Base-by-base conservation (phyloP, 2,888 invertebrate genomes). In the Plebejus argus region DNA sequence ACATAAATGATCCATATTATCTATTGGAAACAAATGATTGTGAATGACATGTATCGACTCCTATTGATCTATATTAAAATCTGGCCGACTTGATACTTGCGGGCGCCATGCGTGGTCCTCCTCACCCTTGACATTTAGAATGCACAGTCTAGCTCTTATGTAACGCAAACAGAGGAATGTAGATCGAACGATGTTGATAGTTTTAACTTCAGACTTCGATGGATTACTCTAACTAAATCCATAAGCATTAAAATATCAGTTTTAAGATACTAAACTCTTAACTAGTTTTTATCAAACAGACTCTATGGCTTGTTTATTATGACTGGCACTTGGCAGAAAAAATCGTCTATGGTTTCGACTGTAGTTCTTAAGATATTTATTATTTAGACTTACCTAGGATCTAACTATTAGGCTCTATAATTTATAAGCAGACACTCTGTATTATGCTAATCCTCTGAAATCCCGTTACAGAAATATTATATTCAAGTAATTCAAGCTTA, bases 51-150 rank as follows among this genome's bases (percentile, higher is more conserved):
- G 83, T 80, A 89, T 88, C 87, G 83, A 90, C 86, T 90, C 85
- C 86, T 91, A 92, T 92, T 93, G 93, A 91, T 91, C 89, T 89
- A 84, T 85, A 89, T 89, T 89, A 85, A 86, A 88, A 85, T 85
- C 81, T 80, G 83, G 82, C 80, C 79, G 78, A 82, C 80, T 80
- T 81, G 82, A 81, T 80, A 79, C 80, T 79, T 79, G 81, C 79
- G 85, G 89, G 87, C 89, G 89, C 88, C 86, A 81, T 83, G 83
- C 81, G 84, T 84, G 83, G 82, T 83, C 80, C 84, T 83, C 83
- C 88, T 90, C 86, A 89, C 87, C 87, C 86, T 83, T 88, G 88
- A 89, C 87, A 89, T 88, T 88, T 87, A 79, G 79, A 81, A 81
- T 82, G 80, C 82, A 82, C 79, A 76, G 58, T 71, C 66, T 78